Conservation (phyloP, 2,113 vertebrate genomes). For the Actenoides lindsayi region DNA sequence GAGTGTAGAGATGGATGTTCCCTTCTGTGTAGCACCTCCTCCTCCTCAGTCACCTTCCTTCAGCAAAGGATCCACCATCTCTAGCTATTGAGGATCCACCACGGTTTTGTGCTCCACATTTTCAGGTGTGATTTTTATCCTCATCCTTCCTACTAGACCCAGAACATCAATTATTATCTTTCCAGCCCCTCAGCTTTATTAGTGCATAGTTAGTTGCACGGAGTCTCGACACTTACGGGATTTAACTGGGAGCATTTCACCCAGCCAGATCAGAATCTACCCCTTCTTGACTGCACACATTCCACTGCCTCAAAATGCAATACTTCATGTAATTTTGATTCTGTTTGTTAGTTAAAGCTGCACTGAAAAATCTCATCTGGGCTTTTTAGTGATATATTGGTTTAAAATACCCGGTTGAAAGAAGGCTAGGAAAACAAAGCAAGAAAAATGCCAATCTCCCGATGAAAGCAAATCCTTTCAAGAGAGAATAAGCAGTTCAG, state of each 20-base stretch:
- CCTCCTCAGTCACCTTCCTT: not conserved
- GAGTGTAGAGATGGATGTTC: not conserved
- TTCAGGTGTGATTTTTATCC: not conserved
- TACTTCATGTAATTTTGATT: constrained; percentile 32
- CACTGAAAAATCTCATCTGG: constrained; percentile 37
- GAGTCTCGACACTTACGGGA: not conserved
- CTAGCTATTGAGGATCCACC: not conserved
- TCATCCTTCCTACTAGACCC: not conserved
- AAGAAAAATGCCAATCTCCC: not conserved
- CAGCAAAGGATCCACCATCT: not conserved
- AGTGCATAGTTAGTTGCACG: not conserved
- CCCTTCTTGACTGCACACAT: not conserved
- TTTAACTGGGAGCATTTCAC: not conserved
- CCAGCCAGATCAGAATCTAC: not conserved
- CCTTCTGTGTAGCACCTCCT: not conserved
- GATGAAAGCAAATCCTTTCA: not conserved
- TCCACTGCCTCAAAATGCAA: not conserved
- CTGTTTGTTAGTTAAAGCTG: constrained; percentile 7
- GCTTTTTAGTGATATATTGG: not conserved
- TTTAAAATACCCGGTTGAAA: not conserved
- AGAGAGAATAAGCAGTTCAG: not conserved
- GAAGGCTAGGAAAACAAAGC: not conserved
- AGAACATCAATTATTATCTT: not conserved
- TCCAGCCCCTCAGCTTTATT: not conserved
- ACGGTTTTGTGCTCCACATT: not conserved